Evolutionary conservation across 1,140 invertebrate species (phyloP).

Genomic region (Zophobas morio): DNA sequence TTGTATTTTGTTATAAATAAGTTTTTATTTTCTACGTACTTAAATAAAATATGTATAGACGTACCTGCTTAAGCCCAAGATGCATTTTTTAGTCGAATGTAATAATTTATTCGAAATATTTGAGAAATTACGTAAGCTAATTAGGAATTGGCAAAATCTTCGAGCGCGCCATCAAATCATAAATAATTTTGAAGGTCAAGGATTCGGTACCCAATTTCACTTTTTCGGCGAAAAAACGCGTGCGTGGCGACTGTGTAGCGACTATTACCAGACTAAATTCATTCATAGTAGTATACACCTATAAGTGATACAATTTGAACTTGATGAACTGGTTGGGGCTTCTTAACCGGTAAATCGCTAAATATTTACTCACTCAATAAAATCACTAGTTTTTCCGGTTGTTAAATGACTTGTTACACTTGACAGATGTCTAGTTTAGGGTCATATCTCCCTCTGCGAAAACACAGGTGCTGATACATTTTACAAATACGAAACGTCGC

Average conservation of each 20-base stretch:
- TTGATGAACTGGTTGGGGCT: conserved; percentile 55
- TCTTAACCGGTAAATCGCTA: conserved; percentile 52
- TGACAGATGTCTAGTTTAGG: conserved; percentile 47
- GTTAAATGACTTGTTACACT: conserved; percentile 51
- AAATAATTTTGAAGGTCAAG: conserved; percentile 53
- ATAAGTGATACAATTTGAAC: conserved; percentile 47
- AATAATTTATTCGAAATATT: conserved; percentile 40
- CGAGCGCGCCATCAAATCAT: conserved; percentile 37
- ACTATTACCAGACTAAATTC: conserved; percentile 31
- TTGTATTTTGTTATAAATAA: no score
- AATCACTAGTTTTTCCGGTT: conserved; percentile 55
- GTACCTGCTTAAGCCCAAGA: background rate
- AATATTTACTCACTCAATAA: conserved; percentile 51
- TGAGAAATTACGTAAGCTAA: conserved; percentile 50
- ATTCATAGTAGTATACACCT: conserved; percentile 28
- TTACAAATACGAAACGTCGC: conserved; percentile 13
- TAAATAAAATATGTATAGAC: background rate
- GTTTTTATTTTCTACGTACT: no score
- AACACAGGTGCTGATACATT: conserved; percentile 7
- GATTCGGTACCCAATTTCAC: conserved; percentile 27
- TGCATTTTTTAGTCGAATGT: conserved; percentile 21
- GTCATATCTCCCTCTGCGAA: conserved; percentile 23
- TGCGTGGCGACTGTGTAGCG: background rate
- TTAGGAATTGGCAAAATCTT: conserved; percentile 48
- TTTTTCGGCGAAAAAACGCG: conserved; percentile 22